These are phyloP conservation scores for Pavo muticus DNA, from an alignment of 2,113 vertebrate genomes.

Conservation along the genomic window DNA sequence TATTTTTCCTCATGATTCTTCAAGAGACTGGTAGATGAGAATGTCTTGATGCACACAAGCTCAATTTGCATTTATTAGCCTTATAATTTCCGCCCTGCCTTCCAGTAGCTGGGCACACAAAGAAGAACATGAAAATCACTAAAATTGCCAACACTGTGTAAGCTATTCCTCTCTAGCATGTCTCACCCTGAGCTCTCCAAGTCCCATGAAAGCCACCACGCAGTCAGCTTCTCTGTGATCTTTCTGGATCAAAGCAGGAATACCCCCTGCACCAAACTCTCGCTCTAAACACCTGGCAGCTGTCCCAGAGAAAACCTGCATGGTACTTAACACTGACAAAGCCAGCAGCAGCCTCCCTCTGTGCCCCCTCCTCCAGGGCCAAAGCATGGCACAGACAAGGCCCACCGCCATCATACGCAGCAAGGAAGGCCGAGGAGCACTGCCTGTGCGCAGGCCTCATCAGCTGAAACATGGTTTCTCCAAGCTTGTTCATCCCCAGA, in stretches of 20 bases:
- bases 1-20: neutral
- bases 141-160: neutral
- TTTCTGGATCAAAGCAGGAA: conserved; percentile 24
- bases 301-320: conserved; percentile 32
- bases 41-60: neutral
- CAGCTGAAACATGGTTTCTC: neutral
- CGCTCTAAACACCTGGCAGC: neutral
- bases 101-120: neutral
- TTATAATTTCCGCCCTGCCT: neutral
- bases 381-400: neutral
- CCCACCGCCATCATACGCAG: neutral
- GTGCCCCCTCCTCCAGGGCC: neutral
- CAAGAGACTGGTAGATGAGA: neutral
- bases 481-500: neutral
- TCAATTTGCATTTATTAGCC: neutral
- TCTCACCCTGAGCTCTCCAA: neutral
- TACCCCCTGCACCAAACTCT: neutral
- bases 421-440: accelerated
- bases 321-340: neutral
- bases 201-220: neutral
- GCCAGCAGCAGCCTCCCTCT: neutral
- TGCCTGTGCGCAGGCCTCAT: neutral
- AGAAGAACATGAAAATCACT: neutral
- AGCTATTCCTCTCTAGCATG: neutral
- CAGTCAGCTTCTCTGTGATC: conserved; percentile 31